Percentiles rank a stretch among this genome's conserved stretches.
phyloP scores from a whole-genome alignment of 2,113 vertebrate species.

The Pachyramphus minor region DNA sequence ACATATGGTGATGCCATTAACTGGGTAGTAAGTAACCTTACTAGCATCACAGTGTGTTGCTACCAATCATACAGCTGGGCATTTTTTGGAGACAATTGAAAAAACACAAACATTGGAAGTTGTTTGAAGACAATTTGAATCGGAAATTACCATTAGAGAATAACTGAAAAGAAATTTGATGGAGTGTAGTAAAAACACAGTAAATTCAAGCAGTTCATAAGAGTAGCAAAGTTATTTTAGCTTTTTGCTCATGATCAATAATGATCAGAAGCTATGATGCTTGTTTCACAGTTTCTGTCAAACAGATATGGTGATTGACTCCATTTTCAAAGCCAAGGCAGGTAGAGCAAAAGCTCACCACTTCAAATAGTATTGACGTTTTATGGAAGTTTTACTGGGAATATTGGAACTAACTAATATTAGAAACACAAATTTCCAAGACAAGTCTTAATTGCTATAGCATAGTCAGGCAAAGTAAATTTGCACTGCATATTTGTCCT shows the following conservation, averaged over 20 bases:
- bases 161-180: not conserved
- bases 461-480: not conserved
- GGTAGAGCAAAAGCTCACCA: not conserved
- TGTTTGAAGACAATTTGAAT: not conserved
- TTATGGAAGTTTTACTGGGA: not conserved
- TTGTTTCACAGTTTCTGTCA: not conserved
- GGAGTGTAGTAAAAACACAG: not conserved
- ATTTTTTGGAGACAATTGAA: not conserved
- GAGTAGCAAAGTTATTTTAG: not conserved
- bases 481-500: not conserved
- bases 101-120: not conserved
- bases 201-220: not conserved
- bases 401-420: not conserved
- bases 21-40: not conserved
- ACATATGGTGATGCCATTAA: not conserved
- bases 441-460: not conserved
- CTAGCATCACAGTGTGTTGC: accelerated
- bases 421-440: not conserved
- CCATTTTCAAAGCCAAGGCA: not conserved
- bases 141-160: not conserved
- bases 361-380: not conserved
- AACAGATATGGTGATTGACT: not conserved
- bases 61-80: not conserved
- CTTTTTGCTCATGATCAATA: not conserved
- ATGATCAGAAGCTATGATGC: not conserved